Conservation (phyloP, 2,888 invertebrate species). For the Ophioninae sp. region DNA sequence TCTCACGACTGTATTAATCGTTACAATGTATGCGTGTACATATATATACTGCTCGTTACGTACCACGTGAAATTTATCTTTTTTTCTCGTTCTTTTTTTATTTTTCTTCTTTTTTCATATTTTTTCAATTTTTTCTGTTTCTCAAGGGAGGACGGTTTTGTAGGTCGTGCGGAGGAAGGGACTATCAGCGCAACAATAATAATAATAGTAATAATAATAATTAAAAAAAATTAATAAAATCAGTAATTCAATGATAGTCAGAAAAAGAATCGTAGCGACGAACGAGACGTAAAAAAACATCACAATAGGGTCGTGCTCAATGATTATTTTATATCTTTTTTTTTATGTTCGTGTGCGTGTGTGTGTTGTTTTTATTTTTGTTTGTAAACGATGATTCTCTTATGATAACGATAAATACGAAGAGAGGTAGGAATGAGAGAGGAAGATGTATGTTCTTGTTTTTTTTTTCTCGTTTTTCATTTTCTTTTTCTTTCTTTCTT, state of each 20-base stretch:
- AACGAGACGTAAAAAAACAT: constrained; percentile 26
- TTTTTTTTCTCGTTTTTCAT: constrained; percentile 29
- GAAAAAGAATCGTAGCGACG: constrained; percentile 3
- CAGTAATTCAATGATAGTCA: neutral
- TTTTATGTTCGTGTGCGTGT: neutral
- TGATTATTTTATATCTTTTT: neutral
- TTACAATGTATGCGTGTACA: constrained; percentile 65
- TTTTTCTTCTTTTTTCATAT: constrained; percentile 10
- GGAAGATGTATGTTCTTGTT: constrained; percentile 41
- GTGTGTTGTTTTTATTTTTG: neutral
- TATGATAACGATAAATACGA: constrained; percentile 42
- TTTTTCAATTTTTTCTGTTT: constrained; percentile 17
- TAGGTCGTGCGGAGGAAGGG: constrained; percentile 62
- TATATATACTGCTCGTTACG: constrained; percentile 67
- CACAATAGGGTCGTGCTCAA: constrained; percentile 19
- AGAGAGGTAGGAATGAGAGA: constrained; percentile 57
- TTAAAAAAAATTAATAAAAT: neutral
- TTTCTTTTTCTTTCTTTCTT: constrained; percentile 3
- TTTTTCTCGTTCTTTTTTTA: constrained; percentile 6
- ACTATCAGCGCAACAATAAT: constrained; percentile 48
- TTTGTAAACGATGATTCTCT: neutral
- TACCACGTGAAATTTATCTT: neutral
- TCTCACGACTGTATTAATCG: constrained; percentile 66
- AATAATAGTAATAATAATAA: constrained; percentile 41
- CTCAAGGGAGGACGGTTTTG: constrained; percentile 59